Evolutionary conservation across 2,797 vertebrate genomes (phyloP).

Genomic region (Xenops minutus): DNA sequence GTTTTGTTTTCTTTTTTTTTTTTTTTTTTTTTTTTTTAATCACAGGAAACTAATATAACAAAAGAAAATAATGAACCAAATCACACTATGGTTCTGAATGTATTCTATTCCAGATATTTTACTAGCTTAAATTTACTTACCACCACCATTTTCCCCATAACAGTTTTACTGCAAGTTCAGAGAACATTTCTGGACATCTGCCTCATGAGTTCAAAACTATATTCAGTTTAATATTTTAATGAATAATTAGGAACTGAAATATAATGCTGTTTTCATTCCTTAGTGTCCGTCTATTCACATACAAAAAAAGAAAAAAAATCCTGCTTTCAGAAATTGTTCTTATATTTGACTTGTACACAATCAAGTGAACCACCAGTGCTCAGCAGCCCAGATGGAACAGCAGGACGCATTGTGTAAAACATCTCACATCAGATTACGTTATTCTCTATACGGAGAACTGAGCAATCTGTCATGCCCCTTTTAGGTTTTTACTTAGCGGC

Average conservation of each 20-base stretch:
- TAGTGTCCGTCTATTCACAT: not conserved
- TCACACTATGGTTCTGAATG: not conserved
- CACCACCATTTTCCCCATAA: not conserved
- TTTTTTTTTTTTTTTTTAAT: not conserved
- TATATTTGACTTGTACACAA: not conserved
- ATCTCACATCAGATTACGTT: conserved; percentile 2
- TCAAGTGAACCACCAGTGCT: not conserved
- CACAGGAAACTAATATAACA: not conserved
- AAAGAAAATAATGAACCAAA: not conserved
- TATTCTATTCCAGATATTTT: not conserved
- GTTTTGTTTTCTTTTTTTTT: too few relatives aligned
- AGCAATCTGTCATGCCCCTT: conserved; percentile 26
- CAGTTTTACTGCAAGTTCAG: not conserved
- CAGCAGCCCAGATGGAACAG: conserved; percentile 15
- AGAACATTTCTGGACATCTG: not conserved
- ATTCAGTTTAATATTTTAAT: not conserved
- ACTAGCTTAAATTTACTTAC: not conserved
- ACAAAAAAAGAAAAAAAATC: not conserved
- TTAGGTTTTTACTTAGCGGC: conserved; percentile 21
- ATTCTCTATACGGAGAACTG: not conserved
- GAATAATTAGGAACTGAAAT: not conserved
- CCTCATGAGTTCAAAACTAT: not conserved
- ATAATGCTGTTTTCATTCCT: not conserved
- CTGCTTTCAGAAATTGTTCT: not conserved
- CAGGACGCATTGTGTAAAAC: not conserved